A percentile compares a stretch with the other conserved stretches of the same genome.
Conservation (phyloP, 2,797 vertebrate genomes). For the Spondyliosoma cantharus region DNA sequence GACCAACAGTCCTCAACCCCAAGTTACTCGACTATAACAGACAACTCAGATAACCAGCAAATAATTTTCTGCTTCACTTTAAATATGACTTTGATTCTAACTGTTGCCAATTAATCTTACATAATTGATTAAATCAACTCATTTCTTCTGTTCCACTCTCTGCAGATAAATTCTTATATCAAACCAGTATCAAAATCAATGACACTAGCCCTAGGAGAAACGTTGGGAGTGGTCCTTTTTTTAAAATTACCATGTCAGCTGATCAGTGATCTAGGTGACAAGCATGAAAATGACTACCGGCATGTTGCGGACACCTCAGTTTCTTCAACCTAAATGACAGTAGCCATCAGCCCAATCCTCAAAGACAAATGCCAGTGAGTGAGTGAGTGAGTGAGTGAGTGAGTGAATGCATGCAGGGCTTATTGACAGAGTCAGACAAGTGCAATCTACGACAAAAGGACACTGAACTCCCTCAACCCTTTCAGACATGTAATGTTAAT, state of each 20-base stretch:
- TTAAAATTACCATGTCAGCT: slow-evolving; percentile 61
- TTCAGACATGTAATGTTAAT: slow-evolving; percentile 5
- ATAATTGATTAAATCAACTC: neutral
- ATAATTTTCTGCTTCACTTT: slow-evolving; percentile 1
- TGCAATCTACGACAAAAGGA: slow-evolving; percentile 16
- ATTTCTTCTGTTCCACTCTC: neutral
- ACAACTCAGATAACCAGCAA: neutral
- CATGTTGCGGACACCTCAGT: slow-evolving; percentile 17
- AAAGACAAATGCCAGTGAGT: slow-evolving; percentile 15
- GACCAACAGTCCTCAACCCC: neutral
- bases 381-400: slow-evolving; percentile 16
- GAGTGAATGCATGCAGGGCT: slow-evolving; percentile 25
- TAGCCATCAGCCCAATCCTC: slow-evolving; percentile 13
- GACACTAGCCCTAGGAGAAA: slow-evolving; percentile 19
- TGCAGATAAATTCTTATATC: slow-evolving; percentile 3
- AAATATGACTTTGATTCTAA: neutral
- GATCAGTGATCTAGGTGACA: slow-evolving; percentile 54
- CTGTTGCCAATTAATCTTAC: neutral
- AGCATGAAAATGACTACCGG: slow-evolving; percentile 50
- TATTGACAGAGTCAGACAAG: slow-evolving; percentile 15
- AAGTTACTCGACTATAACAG: neutral
- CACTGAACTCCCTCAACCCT: slow-evolving; percentile 26
- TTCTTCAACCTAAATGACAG: neutral
- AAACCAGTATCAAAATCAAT: slow-evolving; percentile 16
- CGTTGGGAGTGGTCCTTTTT: slow-evolving; percentile 63